Conservation (phyloP, 2,113 vertebrate genomes). For the Laticauda laticaudata region DNA sequence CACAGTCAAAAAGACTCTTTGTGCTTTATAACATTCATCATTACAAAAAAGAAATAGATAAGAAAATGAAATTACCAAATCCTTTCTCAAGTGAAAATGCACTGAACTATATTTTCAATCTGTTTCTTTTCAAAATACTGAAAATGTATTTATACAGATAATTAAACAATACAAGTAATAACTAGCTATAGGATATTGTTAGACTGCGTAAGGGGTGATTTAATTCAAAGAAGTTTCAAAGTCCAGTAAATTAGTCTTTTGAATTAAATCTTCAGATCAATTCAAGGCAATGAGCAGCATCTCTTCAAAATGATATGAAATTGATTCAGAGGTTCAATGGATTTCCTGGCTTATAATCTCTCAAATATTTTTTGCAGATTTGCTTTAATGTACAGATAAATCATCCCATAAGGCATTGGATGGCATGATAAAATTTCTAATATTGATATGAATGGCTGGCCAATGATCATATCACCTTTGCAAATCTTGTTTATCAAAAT, state of each 20-base stretch:
- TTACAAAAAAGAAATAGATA: background rate
- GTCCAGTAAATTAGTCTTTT: background rate
- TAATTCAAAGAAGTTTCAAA: background rate
- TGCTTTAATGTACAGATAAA: background rate
- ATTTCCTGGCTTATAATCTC: background rate
- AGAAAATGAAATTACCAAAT: background rate
- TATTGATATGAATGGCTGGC: background rate
- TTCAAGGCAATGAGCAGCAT: background rate
- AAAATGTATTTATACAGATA: background rate
- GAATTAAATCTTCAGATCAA: background rate
- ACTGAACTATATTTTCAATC: background rate
- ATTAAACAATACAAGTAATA: background rate
- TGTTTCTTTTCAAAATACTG: background rate
- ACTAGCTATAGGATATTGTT: background rate
- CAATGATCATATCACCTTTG: background rate
- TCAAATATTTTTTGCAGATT: background rate
- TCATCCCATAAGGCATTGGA: background rate
- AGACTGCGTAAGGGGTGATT: background rate
- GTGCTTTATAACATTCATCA: background rate
- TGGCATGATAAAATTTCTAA: background rate
- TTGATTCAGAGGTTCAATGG: background rate
- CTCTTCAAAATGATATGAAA: background rate
- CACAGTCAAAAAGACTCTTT: background rate
- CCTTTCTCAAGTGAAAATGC: background rate
- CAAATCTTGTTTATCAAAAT: background rate